Conservation (phyloP, 2,113 vertebrate genomes). For the Nibea coibor region DNA sequence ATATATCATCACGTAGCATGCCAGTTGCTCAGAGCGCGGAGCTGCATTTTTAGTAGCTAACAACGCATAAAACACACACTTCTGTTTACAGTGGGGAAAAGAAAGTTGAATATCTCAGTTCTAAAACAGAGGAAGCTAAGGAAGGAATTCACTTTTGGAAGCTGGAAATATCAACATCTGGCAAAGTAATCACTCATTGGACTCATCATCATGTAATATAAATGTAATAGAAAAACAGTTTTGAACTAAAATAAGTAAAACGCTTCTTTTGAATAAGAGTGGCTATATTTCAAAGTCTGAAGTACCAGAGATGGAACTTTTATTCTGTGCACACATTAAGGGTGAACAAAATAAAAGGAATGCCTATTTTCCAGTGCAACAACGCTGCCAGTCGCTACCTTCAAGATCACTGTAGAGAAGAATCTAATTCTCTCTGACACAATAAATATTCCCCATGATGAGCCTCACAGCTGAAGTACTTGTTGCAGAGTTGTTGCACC, state of each 20-base stretch:
- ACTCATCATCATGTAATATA: too few species aligned
- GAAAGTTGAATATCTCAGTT: background rate
- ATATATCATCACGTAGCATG: too few species aligned
- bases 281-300: too few species aligned
- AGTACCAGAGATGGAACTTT: background rate
- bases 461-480: slow-evolving; percentile 20
- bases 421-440: slow-evolving; percentile 1
- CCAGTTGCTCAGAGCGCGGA: background rate
- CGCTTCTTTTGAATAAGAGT: background rate
- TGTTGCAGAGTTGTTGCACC: slow-evolving; percentile 31
- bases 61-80: background rate
- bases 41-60: background rate
- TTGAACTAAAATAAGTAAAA: background rate
- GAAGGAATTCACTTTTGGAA: background rate
- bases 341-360: background rate
- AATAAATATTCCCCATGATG: slow-evolving; percentile 2
- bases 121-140: background rate
- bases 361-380: background rate
- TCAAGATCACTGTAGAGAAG: background rate
- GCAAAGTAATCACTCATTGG: background rate
- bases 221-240: background rate
- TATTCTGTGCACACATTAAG: background rate
- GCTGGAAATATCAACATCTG: background rate
- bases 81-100: background rate
- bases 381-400: background rate